These are phyloP conservation scores for Trigoniulus corallinus DNA, from an alignment of 1,140 invertebrate genomes.

Conservation along the genomic window DNA sequence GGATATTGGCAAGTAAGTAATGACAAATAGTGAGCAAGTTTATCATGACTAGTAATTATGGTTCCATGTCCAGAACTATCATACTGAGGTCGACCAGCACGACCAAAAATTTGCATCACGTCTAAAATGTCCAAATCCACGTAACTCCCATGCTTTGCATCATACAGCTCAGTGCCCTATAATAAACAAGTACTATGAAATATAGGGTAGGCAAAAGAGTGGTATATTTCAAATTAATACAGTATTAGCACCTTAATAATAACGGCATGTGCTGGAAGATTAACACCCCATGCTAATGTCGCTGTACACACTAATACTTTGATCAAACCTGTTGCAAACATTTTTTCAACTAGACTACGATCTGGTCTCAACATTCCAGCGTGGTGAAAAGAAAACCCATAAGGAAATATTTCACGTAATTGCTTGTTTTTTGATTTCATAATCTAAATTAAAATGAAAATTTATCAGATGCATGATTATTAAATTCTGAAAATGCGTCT, in stretches of 20 bases:
- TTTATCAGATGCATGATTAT: not conserved
- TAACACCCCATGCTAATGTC: constrained; percentile 98
- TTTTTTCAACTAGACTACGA: constrained; percentile 68
- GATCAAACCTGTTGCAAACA: constrained; percentile 72
- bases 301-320: constrained; percentile 93
- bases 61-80: constrained; percentile 81
- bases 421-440: constrained; percentile 53
- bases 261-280: constrained; percentile 93
- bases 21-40: constrained; percentile 83
- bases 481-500: too few species aligned
- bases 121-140: constrained; percentile 93
- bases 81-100: constrained; percentile 81
- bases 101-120: constrained; percentile 97
- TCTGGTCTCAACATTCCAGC: constrained; percentile 82
- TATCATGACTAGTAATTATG: constrained; percentile 87
- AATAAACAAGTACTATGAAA: constrained; percentile 8
- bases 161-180: constrained; percentile 94
- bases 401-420: constrained; percentile 60
- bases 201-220: too few species aligned
- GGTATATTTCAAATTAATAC: not conserved
- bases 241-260: constrained; percentile 59
- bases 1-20: constrained; percentile 91
- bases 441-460: constrained; percentile 22
- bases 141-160: constrained; percentile 84
- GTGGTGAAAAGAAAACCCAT: constrained; percentile 90